Conservation (phyloP, 2,797 vertebrate genomes). For the Thalassophryne amazonica region DNA sequence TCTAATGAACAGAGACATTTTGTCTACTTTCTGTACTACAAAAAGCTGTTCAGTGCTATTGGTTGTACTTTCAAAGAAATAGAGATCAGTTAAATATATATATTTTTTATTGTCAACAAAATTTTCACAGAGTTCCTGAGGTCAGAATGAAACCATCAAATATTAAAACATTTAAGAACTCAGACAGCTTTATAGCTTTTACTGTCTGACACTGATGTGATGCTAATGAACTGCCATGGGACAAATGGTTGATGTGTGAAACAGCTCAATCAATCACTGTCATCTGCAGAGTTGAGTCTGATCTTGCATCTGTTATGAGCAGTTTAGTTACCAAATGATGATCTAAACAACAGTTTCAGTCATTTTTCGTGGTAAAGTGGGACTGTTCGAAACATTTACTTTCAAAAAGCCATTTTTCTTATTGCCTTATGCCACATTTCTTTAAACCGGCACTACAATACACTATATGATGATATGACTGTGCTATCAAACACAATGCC, state of each 20-base stretch:
- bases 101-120: too few species aligned
- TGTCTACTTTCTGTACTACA: too few species aligned
- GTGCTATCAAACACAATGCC: too few species aligned
- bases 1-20: too few species aligned
- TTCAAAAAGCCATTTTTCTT: not conserved
- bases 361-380: slow-evolving; percentile 5
- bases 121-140: too few species aligned
- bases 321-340: slow-evolving; percentile 19
- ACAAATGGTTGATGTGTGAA: not conserved
- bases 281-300: not conserved
- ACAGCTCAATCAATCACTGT: slow-evolving; percentile 22
- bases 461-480: too few species aligned
- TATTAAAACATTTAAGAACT: not conserved
- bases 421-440: not conserved
- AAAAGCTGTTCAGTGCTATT: too few species aligned
- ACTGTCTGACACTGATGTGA: not conserved
- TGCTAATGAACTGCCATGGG: slow-evolving; percentile 2
- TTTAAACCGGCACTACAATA: too few species aligned
- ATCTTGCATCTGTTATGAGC: slow-evolving; percentile 14
- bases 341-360: slow-evolving; percentile 9
- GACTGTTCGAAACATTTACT: not conserved
- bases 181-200: not conserved
- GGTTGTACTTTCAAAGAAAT: too few species aligned
- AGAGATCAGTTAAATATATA: too few species aligned
- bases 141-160: too few species aligned